A percentile compares a stretch with the other conserved stretches of the same genome.
These are phyloP conservation scores for Dicycla oo DNA, from an alignment of 2,888 invertebrate genomes.

Conservation along the genomic window DNA sequence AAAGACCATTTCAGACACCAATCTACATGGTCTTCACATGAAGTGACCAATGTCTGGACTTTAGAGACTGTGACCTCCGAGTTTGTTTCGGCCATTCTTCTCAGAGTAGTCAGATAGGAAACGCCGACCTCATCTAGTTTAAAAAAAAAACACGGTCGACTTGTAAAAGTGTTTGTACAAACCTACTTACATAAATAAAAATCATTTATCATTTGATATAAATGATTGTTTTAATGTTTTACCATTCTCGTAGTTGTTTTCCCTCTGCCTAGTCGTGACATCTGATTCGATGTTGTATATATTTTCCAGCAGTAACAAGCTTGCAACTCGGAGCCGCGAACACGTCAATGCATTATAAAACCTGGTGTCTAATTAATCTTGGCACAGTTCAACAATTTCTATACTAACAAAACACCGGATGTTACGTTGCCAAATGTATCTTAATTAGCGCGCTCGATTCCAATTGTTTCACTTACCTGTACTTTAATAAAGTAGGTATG, in stretches of 20 bases:
- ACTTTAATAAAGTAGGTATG: neutral
- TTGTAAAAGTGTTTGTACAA: no score
- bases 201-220: no score
- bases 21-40: no score
- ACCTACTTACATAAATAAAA: no score
- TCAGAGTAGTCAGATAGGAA: no score
- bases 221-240: neutral
- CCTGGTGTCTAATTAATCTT: slow-evolving; percentile 10
- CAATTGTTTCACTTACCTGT: neutral
- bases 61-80: no score
- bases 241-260: neutral
- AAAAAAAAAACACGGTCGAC: no score
- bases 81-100: no score
- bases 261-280: neutral
- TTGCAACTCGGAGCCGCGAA: neutral
- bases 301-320: neutral
- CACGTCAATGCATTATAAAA: slow-evolving; percentile 2
- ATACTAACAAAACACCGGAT: neutral
- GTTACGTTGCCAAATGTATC: slow-evolving; percentile 4
- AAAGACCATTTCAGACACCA: no score
- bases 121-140: no score
- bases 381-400: slow-evolving; percentile 14
- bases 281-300: neutral
- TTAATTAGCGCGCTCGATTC: slow-evolving; percentile 1
- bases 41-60: no score